phyloP scores from a whole-genome alignment of 1,140 invertebrate species.

The Ostrea denselamellosa region DNA sequence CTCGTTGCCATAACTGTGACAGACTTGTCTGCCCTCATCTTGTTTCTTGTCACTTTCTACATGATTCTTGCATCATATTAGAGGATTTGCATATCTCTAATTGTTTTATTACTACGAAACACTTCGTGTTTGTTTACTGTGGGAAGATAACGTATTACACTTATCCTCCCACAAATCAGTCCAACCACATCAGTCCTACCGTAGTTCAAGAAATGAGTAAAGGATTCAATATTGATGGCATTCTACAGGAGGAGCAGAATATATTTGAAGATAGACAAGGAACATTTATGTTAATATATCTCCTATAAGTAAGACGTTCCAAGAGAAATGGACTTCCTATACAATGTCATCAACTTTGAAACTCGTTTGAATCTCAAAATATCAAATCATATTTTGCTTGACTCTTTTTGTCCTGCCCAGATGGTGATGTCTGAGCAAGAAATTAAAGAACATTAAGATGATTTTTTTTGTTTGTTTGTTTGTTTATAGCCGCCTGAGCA shows the following conservation, averaged over 20 bases:
- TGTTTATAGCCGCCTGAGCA: no score
- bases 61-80: no score
- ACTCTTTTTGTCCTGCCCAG: conserved; percentile 68
- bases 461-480: no score
- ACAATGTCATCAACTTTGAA: neutral
- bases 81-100: no score
- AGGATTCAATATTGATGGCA: conserved; percentile 91
- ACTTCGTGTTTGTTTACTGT: conserved; percentile 74
- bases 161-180: conserved; percentile 88
- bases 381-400: conserved; percentile 72
- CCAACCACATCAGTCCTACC: conserved; percentile 87
- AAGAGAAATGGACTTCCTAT: neutral
- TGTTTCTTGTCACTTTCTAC: no score
- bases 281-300: neutral
- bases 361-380: conserved; percentile 62
- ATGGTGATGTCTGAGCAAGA: conserved; percentile 67
- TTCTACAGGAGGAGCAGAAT: conserved; percentile 86
- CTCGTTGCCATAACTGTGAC: no score
- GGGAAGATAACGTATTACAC: conserved; percentile 96
- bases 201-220: conserved; percentile 87
- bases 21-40: no score
- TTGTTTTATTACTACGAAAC: neutral
- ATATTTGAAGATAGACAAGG: conserved; percentile 73
- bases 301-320: neutral
- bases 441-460: conserved; percentile 71